Conservation (phyloP, 2,797 vertebrate species). For the Mus caroli region DNA sequence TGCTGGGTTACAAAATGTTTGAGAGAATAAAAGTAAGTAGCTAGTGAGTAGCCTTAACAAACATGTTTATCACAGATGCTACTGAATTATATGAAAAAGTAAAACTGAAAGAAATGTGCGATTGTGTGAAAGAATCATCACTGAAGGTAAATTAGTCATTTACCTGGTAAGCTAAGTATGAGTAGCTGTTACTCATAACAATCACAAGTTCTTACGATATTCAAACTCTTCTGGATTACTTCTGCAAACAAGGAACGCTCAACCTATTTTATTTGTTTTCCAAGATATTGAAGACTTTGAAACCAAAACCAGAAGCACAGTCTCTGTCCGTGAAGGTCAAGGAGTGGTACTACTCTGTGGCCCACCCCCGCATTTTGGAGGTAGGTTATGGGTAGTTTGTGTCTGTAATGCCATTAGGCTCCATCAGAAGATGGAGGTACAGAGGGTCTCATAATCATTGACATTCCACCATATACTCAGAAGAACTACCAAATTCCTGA, state of each 20-base stretch:
- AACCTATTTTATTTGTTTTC: conserved; percentile 43
- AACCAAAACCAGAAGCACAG: conserved; percentile 81
- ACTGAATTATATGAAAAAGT: not conserved
- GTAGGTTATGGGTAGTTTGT: conserved; percentile 59
- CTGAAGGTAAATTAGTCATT: not conserved
- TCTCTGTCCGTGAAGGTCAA: conserved; percentile 89
- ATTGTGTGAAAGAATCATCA: not conserved
- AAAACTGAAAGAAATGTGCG: not conserved
- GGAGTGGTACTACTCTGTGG: conserved; percentile 89
- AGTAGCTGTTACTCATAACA: not conserved
- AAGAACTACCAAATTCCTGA: not conserved
- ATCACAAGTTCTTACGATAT: not conserved
- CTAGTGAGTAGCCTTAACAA: not conserved
- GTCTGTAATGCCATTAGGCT: fast-evolving
- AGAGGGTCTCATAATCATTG: fast-evolving
- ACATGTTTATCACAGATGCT: not conserved
- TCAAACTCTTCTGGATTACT: not conserved
- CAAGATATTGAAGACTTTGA: conserved; percentile 88
- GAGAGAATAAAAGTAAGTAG: not conserved
- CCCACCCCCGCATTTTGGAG: conserved; percentile 86
- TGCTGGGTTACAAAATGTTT: not conserved
- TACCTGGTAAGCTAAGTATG: not conserved
- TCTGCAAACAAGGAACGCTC: not conserved
- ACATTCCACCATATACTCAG: not conserved
- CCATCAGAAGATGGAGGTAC: not conserved